Evolutionary conservation across 2,797 vertebrate species (phyloP).

Genomic region (Xenentodon cancila): DNA sequence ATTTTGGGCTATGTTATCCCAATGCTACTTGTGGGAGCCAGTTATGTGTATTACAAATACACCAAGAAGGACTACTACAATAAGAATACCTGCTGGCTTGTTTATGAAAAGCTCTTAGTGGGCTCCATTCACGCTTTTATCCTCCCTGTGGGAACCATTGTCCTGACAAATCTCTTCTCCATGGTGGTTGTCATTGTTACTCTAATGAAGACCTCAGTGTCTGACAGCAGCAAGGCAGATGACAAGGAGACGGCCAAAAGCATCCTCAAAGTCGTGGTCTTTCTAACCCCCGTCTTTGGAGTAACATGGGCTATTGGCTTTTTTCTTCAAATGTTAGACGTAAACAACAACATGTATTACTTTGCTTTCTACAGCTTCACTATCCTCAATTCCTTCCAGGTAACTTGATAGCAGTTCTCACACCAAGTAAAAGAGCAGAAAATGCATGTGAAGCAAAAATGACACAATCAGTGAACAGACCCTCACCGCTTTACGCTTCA

Average conservation of each 20-base stretch:
- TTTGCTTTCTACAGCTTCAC: conserved; percentile 74
- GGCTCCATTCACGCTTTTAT: conserved; percentile 82
- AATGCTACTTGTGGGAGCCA: conserved; percentile 69
- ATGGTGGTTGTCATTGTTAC: conserved; percentile 83
- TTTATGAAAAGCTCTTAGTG: conserved; percentile 42
- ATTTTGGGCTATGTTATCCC: conserved; percentile 82
- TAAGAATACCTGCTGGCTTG: conserved; percentile 74
- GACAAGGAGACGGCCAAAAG: conserved; percentile 82
- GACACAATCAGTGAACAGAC: no score
- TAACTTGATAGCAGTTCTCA: conserved; percentile 53
- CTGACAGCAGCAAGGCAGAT: conserved; percentile 68
- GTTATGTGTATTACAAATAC: conserved; percentile 74
- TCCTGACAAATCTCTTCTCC: conserved; percentile 81
- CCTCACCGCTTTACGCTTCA: background rate
- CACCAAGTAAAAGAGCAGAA: background rate
- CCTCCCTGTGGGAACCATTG: conserved; percentile 77
- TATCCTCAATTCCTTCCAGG: conserved; percentile 86
- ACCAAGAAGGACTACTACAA: conserved; percentile 48
- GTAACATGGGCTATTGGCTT: conserved; percentile 84
- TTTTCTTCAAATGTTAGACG: conserved; percentile 31
- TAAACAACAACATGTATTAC: accelerated
- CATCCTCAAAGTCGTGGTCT: conserved; percentile 83
- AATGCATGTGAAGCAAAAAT: no score
- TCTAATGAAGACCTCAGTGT: conserved; percentile 72
- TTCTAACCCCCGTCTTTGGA: conserved; percentile 85